These are phyloP conservation scores for Pavo muticus DNA, from an alignment of 2,113 vertebrate genomes.

Conservation along the genomic window DNA sequence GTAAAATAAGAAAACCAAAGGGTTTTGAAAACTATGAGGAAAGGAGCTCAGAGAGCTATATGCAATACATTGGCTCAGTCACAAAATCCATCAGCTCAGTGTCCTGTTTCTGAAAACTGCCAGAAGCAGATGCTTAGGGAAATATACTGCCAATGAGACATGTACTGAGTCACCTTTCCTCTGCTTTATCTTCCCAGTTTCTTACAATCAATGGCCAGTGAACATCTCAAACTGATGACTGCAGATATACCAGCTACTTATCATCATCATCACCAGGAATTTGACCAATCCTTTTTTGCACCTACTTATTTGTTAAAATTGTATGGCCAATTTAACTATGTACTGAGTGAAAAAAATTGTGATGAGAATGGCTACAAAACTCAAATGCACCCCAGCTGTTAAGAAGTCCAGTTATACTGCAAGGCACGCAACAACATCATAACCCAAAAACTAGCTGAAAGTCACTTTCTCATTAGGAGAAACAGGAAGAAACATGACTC, in stretches of 20 bases:
- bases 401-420: not conserved
- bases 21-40: not conserved
- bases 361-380: not conserved
- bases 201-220: not conserved
- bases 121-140: constrained; percentile 30
- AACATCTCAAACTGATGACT: accelerated
- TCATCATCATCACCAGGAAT: not conserved
- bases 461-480: not conserved
- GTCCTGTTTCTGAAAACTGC: constrained; percentile 4
- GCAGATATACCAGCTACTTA: not conserved
- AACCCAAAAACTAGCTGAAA: not conserved
- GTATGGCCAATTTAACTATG: not conserved
- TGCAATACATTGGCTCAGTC: not conserved
- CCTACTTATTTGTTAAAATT: not conserved
- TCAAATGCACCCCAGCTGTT: not conserved
- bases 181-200: constrained; percentile 17
- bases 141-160: not conserved
- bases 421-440: not conserved
- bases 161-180: not conserved
- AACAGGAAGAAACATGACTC: not conserved
- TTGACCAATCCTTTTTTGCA: not conserved
- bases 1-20: not conserved
- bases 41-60: not conserved
- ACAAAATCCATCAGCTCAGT: constrained; percentile 47
- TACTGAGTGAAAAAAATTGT: not conserved